These are phyloP conservation scores for Drosophila orena DNA, from an alignment of 1,140 invertebrate species.

Conservation along the genomic window DNA sequence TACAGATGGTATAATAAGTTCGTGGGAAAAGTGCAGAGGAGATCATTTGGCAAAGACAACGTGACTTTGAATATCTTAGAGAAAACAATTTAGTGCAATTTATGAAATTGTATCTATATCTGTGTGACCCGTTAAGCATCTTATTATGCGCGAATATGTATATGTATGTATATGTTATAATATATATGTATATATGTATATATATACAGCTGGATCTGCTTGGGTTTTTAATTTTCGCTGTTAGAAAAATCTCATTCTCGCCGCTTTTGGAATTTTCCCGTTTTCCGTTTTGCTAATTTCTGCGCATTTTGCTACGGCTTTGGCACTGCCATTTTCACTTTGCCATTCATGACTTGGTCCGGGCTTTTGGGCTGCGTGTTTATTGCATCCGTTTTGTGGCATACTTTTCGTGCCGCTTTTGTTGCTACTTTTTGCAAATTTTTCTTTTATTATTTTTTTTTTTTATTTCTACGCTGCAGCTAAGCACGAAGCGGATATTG, in stretches of 20 bases:
- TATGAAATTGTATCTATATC: constrained; percentile 53
- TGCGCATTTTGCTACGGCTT: constrained; percentile 47
- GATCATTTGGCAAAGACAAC: constrained; percentile 38
- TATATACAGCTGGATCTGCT: constrained; percentile 3
- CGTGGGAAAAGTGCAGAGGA: constrained; percentile 45
- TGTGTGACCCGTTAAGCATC: constrained; percentile 26
- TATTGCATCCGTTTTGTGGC: constrained; percentile 68
- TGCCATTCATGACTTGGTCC: constrained; percentile 59
- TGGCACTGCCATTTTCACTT: constrained; percentile 56
- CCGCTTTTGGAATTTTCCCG: constrained; percentile 46
- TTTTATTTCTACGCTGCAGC: constrained; percentile 31
- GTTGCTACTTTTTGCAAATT: constrained; percentile 23
- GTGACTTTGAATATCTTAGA: constrained; percentile 64
- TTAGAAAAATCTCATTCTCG: constrained; percentile 23
- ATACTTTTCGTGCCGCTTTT: constrained; percentile 58
- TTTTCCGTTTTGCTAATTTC: constrained; percentile 56
- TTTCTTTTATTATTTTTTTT: constrained; percentile 30
- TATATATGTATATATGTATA: too few relatives aligned
- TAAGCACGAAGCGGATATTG: constrained; percentile 68
- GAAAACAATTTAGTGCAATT: constrained; percentile 51
- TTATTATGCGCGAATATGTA: constrained; percentile 41
- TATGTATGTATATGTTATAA: too few relatives aligned
- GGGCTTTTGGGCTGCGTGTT: constrained; percentile 57
- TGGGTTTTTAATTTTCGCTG: constrained; percentile 13
- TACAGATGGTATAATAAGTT: constrained; percentile 31